Evolutionary conservation across 2,113 vertebrate genomes (phyloP), one percentile per base, ranked within the genome.

Genomic region (Noctilio leporinus): DNA sequence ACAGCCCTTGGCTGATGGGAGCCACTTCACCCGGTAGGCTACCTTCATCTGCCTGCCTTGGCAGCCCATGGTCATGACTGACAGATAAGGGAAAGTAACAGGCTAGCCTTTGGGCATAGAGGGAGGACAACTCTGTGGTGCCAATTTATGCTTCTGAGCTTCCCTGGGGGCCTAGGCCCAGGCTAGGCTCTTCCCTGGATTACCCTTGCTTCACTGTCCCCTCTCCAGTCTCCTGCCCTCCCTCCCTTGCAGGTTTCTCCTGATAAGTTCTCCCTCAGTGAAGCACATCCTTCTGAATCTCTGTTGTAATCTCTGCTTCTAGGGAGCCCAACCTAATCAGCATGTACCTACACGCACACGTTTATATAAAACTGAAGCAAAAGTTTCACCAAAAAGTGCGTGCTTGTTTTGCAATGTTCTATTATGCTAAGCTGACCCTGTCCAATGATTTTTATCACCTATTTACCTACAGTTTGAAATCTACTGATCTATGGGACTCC

Each of bases 281-380:
- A 93, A 81, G 62, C 17, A 82, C 7, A 26, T 4, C 7, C 1
- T 35, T 15, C 24, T 14, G 17, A 85, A 67, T 65, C 43, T 35
- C 38, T 28, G 11, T 1, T 59, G 4, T 57, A 9, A 53, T 65
- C 33, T 85, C 57, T 55, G 30, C 33, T 72, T 85, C 12, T 5
- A 86, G 78, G 45, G 33, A 38, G 28, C 9, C 24, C 55, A 80
- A 26, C 33, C 40, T 12, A 55, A 17, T 7, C 33, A 51, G 55
- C 8, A 19, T 0, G 53, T 5, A 33, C 0, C 4, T 0, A 3
- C 4, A 16, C 17, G 35, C 1, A 7, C 28, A 53, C 9, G n/a
- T 22, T 6, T 64, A 35, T 7, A 40, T 11, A 77, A 64, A 62
- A 91, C 0, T 15, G 33, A 62, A 86, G 85, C 17, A 78, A 80